Conservation (phyloP, 2,888 invertebrate genomes). For the Himalopsyche japonica region DNA sequence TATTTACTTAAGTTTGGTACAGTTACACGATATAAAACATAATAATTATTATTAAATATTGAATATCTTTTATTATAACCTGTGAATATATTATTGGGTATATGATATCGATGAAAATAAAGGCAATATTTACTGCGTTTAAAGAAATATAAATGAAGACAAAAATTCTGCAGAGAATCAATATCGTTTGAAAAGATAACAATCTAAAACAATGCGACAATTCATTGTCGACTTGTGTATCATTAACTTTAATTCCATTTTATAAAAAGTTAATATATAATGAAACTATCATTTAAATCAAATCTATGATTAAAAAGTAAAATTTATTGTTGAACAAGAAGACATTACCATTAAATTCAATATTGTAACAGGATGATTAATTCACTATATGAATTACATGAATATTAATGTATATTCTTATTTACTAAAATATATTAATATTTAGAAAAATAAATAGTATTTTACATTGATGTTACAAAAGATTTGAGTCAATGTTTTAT, state of each 20-base stretch:
- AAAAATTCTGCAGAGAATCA: background rate
- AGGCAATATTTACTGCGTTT: background rate
- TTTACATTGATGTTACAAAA: background rate
- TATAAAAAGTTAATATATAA: too few species aligned
- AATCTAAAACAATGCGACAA: too few species aligned
- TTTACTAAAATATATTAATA: background rate
- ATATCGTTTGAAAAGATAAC: too few species aligned
- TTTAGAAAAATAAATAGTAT: conserved; percentile 11
- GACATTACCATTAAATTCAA: too few species aligned
- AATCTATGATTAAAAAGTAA: too few species aligned
- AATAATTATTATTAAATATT: background rate
- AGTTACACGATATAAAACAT: background rate
- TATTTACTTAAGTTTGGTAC: too few species aligned
- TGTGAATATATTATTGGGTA: background rate
- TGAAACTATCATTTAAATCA: too few species aligned
- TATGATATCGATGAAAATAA: background rate
- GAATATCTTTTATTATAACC: background rate
- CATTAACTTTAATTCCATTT: too few species aligned
- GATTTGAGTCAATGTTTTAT: background rate
- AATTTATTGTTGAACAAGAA: too few species aligned
- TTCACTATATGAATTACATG: background rate
- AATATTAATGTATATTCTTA: background rate
- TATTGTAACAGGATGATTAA: background rate
- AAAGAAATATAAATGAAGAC: background rate
- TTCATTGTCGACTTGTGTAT: too few species aligned